A percentile compares a stretch with the other conserved stretches of the same genome.
Evolutionary conservation across 1,140 invertebrate species (phyloP).

Genomic region (Drosophila littoralis): DNA sequence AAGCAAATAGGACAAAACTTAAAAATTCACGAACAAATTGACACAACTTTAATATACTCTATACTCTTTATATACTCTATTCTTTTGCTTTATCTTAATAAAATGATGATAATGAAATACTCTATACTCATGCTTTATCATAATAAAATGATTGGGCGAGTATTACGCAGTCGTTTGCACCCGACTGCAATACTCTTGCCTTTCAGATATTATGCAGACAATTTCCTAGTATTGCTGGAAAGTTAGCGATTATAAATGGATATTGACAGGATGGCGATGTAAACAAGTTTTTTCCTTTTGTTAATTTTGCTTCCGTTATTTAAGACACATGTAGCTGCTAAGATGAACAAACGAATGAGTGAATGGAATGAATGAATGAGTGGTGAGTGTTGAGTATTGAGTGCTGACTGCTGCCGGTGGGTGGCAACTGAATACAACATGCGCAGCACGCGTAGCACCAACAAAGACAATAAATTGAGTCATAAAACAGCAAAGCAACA

Average conservation of each 20-base stretch:
- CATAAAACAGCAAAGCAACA: slow-evolving; percentile 67
- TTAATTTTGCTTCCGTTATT: slow-evolving; percentile 38
- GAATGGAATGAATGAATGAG: slow-evolving; percentile 18
- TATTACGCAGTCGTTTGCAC: too few species aligned
- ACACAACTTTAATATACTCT: too few species aligned
- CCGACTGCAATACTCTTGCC: too few species aligned
- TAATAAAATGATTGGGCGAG: too few species aligned
- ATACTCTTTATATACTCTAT: neutral
- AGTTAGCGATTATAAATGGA: slow-evolving; percentile 22
- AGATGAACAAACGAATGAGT: slow-evolving; percentile 30
- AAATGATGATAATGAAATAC: too few species aligned
- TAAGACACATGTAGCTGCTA: slow-evolving; percentile 36
- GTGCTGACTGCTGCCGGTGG: slow-evolving; percentile 39
- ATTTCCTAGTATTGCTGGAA: slow-evolving; percentile 25
- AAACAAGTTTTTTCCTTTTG: slow-evolving; percentile 29
- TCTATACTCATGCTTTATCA: too few species aligned
- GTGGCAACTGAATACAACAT: slow-evolving; percentile 49
- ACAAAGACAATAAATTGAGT: slow-evolving; percentile 80
- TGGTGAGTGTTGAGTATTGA: slow-evolving; percentile 35
- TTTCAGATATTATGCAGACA: slow-evolving; percentile 10
- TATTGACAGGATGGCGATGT: slow-evolving; percentile 34
- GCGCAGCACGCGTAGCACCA: slow-evolving; percentile 66
- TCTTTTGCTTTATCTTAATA: too few species aligned
- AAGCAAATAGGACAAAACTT: too few species aligned
- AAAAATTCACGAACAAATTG: too few species aligned